Base-by-base conservation (phyloP, 1,140 invertebrate species). In the Maniola jurtina region DNA sequence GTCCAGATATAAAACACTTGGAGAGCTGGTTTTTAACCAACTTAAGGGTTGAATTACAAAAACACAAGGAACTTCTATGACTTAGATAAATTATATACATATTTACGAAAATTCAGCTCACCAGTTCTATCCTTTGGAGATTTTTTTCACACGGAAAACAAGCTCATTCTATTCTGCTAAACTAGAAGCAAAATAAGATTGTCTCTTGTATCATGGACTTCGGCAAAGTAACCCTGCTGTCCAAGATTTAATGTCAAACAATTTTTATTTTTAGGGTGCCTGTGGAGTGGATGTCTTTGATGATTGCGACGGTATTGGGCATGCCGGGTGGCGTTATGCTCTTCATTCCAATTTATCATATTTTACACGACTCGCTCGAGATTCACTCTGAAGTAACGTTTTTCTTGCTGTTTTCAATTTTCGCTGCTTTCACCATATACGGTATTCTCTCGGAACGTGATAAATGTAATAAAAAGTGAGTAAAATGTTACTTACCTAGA, bases 331-430 rank as follows among this genome's bases (percentile, higher is more conserved):
- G 95, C 4, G 92, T 95, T 3, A 68, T 96, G 1, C 83, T 95
- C 68, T 96, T 96, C 79, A 77, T 95, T 7, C 92, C 94, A 0
- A 84, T 96, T 45, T 96, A 96, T 79, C 95, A 96, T 77, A 94
- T 95, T 0, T 90, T 96, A 0, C 95, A 96, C 76, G 95, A 96
- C 75, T 79, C 91, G 1, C 92, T 86, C 61, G 89, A 92, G 47
- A 92, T 96, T 34, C 95, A 96, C 81, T 92, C 94, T 0, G 95
- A 96, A 90, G 93, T 95, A 0, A 94, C 94, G 14, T 93, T 94
- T 69, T 93, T 95, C 73, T 78, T 94, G 5, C 84, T 96, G 3
- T 92, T 95, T 64, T 73, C 92, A 3, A 88, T 94, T 40, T 95
- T 93, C 75, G 80, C 92, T 5, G 69, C 93, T 1, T 90, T 95